phyloP scores from a whole-genome alignment of 2,113 vertebrate species.

The Malaclemys terrapin region DNA sequence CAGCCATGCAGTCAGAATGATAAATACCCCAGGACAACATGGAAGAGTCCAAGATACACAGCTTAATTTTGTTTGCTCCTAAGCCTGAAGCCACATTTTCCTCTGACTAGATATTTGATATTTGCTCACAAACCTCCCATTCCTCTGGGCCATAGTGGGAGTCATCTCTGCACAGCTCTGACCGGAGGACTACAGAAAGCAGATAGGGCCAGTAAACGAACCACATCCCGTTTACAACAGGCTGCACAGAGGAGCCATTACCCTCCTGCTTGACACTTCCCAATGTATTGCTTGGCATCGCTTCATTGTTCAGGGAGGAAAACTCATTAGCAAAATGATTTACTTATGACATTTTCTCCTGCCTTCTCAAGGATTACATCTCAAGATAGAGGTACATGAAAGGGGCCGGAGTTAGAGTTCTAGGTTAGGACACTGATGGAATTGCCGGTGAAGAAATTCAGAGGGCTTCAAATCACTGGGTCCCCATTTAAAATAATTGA shows the following conservation, averaged over 20 bases:
- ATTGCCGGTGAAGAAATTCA: slow-evolving; percentile 24
- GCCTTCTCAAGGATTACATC: not conserved
- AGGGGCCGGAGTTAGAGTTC: not conserved
- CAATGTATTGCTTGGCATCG: slow-evolving; percentile 35
- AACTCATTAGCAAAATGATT: slow-evolving; percentile 45
- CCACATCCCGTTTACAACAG: slow-evolving; percentile 21
- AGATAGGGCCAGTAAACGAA: slow-evolving; percentile 29
- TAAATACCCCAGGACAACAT: slow-evolving; percentile 34
- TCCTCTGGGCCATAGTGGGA: slow-evolving; percentile 31
- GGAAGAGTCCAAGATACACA: slow-evolving; percentile 41
- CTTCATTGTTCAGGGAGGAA: not conserved
- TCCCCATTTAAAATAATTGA: slow-evolving; percentile 35
- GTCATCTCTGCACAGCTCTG: not conserved
- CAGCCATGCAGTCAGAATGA: slow-evolving; percentile 29
- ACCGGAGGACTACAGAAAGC: slow-evolving; percentile 6
- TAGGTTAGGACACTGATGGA: not conserved
- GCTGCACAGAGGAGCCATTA: slow-evolving; percentile 30
- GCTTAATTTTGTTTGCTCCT: slow-evolving; percentile 67
- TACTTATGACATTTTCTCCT: slow-evolving; percentile 28
- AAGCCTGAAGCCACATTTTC: slow-evolving; percentile 30
- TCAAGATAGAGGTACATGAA: not conserved
- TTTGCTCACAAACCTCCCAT: not conserved
- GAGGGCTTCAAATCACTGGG: not conserved
- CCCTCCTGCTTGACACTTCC: slow-evolving; percentile 57
- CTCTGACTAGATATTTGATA: slow-evolving; percentile 26